These are phyloP conservation scores for Lasaia peninsularis DNA, from an alignment of 1,140 invertebrate species.

Conservation along the genomic window DNA sequence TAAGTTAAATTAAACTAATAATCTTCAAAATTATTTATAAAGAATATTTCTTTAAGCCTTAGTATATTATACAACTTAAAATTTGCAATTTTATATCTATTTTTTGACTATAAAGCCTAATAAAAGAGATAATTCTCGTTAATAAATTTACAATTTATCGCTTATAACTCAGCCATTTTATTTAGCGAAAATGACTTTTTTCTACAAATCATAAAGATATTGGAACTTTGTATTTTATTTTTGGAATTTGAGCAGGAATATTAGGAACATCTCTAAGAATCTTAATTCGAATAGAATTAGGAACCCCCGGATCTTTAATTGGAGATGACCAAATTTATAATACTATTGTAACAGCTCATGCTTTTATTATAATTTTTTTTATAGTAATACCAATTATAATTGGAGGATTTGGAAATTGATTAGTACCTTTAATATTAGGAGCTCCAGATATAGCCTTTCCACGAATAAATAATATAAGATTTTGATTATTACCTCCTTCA, in stretches of 20 bases:
- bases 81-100: conserved; percentile 78
- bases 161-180: conserved; percentile 77
- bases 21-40: too few species aligned
- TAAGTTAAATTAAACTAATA: too few species aligned
- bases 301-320: conserved; percentile 78
- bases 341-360: too few species aligned
- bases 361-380: conserved; percentile 86
- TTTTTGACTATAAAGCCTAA: conserved; percentile 69
- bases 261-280: conserved; percentile 80
- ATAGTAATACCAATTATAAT: too few species aligned
- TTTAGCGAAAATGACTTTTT: conserved; percentile 78
- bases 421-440: conserved; percentile 55
- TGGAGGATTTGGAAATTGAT: conserved; percentile 80
- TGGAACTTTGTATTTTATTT: too few species aligned
- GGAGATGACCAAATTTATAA: too few species aligned
- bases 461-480: conserved; percentile 31
- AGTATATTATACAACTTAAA: conserved; percentile 68
- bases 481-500: conserved; percentile 34
- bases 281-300: conserved; percentile 80
- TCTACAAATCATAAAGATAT: conserved; percentile 87
- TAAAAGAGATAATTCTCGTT: conserved; percentile 76
- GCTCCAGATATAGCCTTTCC: conserved; percentile 24
- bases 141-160: too few species aligned
- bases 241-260: too few species aligned
- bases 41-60: conserved; percentile 50